A percentile compares a stretch with the other conserved stretches of the same genome.
These are phyloP conservation scores for Phylloscopus trochilus DNA, from an alignment of 2,113 vertebrate genomes.

Conservation along the genomic window DNA sequence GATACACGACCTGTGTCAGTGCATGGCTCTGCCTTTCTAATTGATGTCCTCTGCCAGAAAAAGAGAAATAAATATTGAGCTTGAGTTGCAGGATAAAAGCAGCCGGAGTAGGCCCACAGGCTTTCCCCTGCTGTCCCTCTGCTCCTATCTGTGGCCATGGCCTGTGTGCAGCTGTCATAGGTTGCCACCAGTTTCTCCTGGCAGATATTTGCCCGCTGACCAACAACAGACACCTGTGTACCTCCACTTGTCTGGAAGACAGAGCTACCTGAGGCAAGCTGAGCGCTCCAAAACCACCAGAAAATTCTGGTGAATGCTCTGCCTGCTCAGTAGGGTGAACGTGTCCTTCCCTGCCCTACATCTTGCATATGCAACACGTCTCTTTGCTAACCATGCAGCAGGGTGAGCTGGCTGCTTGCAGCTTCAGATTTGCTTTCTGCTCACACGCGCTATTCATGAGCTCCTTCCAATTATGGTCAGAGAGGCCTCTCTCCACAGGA, in stretches of 20 bases:
- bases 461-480: slow-evolving; percentile 21
- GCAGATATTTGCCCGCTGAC: not conserved
- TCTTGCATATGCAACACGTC: not conserved
- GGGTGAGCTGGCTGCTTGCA: not conserved
- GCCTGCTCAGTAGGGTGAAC: not conserved
- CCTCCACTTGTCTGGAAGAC: not conserved
- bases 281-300: not conserved
- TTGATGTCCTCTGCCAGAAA: not conserved
- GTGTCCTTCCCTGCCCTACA: not conserved
- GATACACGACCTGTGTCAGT: not conserved
- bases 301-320: not conserved
- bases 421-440: slow-evolving; percentile 27
- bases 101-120: not conserved
- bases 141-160: rapidly evolving
- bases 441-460: slow-evolving; percentile 1
- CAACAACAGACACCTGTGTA: not conserved
- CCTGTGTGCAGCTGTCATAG: not conserved
- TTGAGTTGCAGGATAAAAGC: not conserved
- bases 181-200: not conserved
- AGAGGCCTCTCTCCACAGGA: not conserved
- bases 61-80: not conserved
- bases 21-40: not conserved
- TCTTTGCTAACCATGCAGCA: not conserved
- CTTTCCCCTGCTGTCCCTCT: not conserved
- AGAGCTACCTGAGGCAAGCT: not conserved